Percentiles rank a stretch among this genome's conserved stretches.
phyloP scores from a whole-genome alignment of 2,797 vertebrate genomes.

The Lagorchestes hirsutus region DNA sequence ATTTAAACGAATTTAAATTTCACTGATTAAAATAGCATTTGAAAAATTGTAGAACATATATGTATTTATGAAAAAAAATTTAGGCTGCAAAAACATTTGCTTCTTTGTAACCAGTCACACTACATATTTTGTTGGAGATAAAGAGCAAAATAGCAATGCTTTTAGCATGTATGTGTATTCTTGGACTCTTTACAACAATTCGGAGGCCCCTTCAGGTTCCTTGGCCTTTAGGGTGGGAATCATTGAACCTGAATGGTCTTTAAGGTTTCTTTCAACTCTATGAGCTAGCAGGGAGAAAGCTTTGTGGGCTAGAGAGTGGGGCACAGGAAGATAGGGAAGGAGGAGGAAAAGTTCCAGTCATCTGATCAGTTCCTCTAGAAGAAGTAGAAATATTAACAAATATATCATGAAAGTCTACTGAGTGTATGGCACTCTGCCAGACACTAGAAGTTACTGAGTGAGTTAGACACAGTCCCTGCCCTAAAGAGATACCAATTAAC shows the following conservation, averaged over 20 bases:
- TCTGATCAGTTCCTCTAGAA: neutral
- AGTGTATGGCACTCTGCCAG: neutral
- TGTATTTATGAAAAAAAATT: neutral
- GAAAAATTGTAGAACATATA: neutral
- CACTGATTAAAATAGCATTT: neutral
- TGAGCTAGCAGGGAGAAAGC: neutral
- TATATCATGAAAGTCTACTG: neutral
- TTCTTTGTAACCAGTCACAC: neutral
- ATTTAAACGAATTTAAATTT: neutral
- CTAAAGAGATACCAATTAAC: slow-evolving; percentile 7
- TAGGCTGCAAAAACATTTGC: neutral
- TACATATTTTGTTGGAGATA: neutral
- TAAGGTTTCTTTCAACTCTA: neutral
- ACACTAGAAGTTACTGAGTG: neutral
- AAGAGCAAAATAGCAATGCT: neutral
- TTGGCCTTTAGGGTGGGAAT: neutral
- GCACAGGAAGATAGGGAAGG: neutral
- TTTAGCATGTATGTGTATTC: neutral
- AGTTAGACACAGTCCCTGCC: neutral
- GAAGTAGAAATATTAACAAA: neutral
- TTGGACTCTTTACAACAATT: neutral
- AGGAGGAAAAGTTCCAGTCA: neutral
- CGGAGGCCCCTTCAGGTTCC: neutral
- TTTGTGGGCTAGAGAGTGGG: neutral
- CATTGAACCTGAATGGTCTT: neutral